Conservation (phyloP, 1,140 invertebrate genomes). For the Sipha flava region DNA sequence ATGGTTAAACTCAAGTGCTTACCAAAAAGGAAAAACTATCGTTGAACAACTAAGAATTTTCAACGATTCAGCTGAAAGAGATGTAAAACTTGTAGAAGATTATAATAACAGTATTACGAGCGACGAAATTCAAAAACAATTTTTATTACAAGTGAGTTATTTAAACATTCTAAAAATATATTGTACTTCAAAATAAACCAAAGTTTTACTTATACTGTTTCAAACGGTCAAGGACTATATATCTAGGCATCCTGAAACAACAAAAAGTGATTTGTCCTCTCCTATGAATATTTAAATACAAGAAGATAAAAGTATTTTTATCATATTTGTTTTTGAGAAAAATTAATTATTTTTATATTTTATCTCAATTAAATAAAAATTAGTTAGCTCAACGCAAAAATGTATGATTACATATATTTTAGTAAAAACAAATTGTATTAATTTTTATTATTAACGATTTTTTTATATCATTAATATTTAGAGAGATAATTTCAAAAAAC, state of each 20-base stretch:
- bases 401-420: neutral
- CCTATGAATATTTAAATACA: neutral
- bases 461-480: neutral
- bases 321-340: no score
- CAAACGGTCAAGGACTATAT: neutral
- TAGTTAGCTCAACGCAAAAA: neutral
- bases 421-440: no score
- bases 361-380: neutral
- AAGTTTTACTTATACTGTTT: neutral
- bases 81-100: conserved; percentile 32
- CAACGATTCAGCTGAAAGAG: conserved; percentile 33
- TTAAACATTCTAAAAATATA: neutral
- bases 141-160: conserved; percentile 26
- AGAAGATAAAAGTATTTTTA: neutral
- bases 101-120: conserved; percentile 31
- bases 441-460: no score
- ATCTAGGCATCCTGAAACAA: neutral
- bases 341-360: neutral
- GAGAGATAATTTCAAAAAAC: neutral
- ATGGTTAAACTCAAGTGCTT: neutral
- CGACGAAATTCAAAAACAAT: conserved; percentile 32
- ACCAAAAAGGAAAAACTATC: neutral
- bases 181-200: neutral
- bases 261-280: neutral
- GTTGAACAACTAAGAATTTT: conserved; percentile 28